These are phyloP conservation scores for Athripsodes cinereus DNA, from an alignment of 2,888 invertebrate genomes.

Conservation along the genomic window DNA sequence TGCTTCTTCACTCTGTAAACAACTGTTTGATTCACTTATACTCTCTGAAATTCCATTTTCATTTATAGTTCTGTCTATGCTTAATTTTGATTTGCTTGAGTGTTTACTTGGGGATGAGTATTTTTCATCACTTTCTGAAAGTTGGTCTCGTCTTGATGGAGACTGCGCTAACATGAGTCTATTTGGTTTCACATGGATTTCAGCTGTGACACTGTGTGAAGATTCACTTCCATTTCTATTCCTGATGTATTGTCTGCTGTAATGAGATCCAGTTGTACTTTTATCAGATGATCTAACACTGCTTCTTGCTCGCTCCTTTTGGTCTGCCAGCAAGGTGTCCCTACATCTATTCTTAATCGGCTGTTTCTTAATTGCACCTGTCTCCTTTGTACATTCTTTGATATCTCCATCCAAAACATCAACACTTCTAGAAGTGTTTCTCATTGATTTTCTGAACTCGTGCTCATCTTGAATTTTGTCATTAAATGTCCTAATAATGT, in stretches of 20 bases:
- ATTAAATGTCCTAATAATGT: constrained; percentile 41
- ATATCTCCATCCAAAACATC: constrained; percentile 36
- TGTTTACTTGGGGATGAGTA: constrained; percentile 23
- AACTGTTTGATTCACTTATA: neutral
- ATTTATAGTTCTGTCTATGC: neutral
- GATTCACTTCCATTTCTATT: constrained; percentile 25
- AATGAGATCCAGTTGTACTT: constrained; percentile 27
- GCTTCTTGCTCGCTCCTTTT: constrained; percentile 33
- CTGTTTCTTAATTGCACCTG: constrained; percentile 8
- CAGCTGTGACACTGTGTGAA: constrained; percentile 40
- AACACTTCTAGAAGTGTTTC: constrained; percentile 46
- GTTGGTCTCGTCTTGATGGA: constrained; percentile 33
- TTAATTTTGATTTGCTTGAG: constrained; percentile 2
- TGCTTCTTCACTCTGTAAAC: constrained; percentile 25
- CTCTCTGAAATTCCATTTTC: neutral
- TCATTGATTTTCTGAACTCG: constrained; percentile 41
- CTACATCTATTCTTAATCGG: constrained; percentile 4
- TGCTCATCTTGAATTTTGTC: constrained; percentile 40
- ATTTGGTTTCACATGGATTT: constrained; percentile 45
- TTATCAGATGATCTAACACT: constrained; percentile 25
- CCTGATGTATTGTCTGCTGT: constrained; percentile 12
- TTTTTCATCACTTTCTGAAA: constrained; percentile 31
- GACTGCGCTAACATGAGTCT: constrained; percentile 42
- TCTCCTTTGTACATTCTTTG: constrained; percentile 6
- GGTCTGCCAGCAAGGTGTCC: constrained; percentile 6